These are phyloP conservation scores for Hucho hucho DNA, from an alignment of 2,113 vertebrate species.

Conservation along the genomic window DNA sequence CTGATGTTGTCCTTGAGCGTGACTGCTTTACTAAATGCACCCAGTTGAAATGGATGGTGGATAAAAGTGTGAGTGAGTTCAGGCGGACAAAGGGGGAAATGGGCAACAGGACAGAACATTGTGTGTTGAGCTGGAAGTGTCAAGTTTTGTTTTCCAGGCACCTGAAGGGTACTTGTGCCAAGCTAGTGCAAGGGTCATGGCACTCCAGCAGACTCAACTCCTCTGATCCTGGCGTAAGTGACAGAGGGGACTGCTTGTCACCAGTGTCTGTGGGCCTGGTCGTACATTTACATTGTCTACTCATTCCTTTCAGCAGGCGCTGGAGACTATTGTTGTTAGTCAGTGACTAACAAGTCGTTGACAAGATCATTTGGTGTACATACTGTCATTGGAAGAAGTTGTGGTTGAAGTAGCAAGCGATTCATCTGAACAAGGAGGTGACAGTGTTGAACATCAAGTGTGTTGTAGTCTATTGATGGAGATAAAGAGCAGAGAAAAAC, in stretches of 20 bases:
- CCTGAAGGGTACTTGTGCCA: constrained; percentile 10
- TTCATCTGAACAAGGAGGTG: too few relatives aligned
- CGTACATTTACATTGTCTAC: too few relatives aligned
- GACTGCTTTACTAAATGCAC: constrained; percentile 34
- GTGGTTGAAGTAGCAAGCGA: too few relatives aligned
- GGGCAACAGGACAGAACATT: constrained; percentile 4
- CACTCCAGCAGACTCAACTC: constrained; percentile 1
- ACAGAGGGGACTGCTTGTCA: not conserved
- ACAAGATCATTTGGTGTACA: too few relatives aligned
- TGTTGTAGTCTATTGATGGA: not conserved
- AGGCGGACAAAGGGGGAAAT: not conserved
- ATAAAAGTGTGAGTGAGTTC: not conserved
- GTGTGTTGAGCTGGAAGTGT: not conserved
- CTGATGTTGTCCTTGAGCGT: constrained; percentile 40
- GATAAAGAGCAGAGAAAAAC: not conserved
- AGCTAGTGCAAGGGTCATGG: constrained; percentile 19
- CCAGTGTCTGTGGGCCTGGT: not conserved
- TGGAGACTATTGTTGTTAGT: too few relatives aligned
- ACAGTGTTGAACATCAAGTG: too few relatives aligned
- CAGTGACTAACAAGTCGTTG: too few relatives aligned
- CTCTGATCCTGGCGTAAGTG: not conserved
- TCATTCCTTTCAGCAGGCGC: too few relatives aligned
- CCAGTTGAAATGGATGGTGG: not conserved
- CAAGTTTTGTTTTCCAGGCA: not conserved
- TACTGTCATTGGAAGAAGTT: too few relatives aligned